phyloP scores from a whole-genome alignment of 2,888 invertebrate genomes.

The Phytoseiulus persimilis region DNA sequence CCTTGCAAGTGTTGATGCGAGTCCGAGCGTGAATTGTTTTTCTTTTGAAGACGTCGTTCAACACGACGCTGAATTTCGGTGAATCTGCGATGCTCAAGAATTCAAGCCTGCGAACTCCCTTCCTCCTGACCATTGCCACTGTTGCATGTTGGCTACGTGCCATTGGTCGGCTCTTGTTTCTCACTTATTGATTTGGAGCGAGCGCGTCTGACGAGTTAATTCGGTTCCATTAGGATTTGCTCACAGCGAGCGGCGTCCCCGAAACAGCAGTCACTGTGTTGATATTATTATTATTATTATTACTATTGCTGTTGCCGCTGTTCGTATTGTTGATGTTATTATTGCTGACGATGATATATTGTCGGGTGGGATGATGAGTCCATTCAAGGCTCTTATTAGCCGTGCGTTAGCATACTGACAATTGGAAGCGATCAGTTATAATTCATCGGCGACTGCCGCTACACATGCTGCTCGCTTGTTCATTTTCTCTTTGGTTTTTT shows the following conservation, averaged over 20 bases:
- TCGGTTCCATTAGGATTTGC: neutral
- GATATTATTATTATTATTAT: neutral
- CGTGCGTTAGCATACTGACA: neutral
- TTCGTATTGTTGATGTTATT: neutral
- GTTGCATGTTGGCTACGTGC: neutral
- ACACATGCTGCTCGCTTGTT: neutral
- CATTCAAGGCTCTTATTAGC: neutral
- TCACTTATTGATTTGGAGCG: neutral
- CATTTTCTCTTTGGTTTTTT: neutral
- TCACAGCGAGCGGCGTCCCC: neutral
- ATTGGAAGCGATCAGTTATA: neutral
- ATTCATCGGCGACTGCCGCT: neutral
- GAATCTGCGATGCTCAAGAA: neutral
- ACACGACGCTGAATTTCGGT: neutral
- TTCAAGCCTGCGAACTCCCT: neutral
- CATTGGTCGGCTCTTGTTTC: neutral
- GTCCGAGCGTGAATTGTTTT: neutral
- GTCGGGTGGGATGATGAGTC: neutral
- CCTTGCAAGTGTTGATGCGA: no score
- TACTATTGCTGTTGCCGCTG: no score
- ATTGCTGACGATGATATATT: neutral
- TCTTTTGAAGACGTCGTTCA: neutral
- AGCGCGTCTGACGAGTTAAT: neutral
- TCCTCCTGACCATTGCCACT: neutral
- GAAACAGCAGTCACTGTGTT: neutral